Evolutionary conservation across 2,888 invertebrate species (phyloP), one percentile per base, ranked within the genome.

Genomic region (Eupithecia pulchellata): DNA sequence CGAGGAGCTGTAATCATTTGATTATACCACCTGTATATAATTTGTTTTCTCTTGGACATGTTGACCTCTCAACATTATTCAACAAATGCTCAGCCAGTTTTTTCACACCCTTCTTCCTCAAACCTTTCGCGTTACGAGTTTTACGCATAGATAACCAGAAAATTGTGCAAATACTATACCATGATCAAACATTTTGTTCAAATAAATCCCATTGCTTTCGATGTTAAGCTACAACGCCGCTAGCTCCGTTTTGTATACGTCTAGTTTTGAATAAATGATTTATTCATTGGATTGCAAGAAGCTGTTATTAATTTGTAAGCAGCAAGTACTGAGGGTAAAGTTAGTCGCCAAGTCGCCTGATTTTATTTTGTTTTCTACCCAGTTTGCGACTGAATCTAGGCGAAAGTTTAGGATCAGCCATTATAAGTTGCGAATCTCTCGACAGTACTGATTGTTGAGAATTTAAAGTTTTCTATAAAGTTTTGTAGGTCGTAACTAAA

Each of bases 361-460:
- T 86, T 87, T 87, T 86, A 87, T 89, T 89, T 84, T 79, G 77
- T 83, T 78, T 79, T 79, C 79, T 80, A 76, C 79, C 77, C 82
- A 89, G 85, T 86, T 90, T 79, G 83, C 81, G 81, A 82, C 83
- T 81, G 66, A 66, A 69, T 66, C 68, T 64, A 30, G 76, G 77
- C 76, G 72, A 78, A 89, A 91, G 84, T 90, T 89, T 85, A 85
- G 82, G 84, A 84, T 87, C 85, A 86, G 83, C 85, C 84, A 88
- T 88, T 90, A 89, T 88, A 92, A 92, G 84, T 92, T 92, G 86
- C 73, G 52, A 57, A 68, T 47, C 58, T 55, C 60, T 72, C 64
- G 47, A 58, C 66, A 60, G 34, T 32, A 34, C 61, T 20, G 25
- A 13, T 34, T 36, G 20, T 32, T 61, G 14, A 1, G 34, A 25